Evolutionary conservation across 2,113 vertebrate species (phyloP).

Genomic region (Ardeotis arabs): DNA sequence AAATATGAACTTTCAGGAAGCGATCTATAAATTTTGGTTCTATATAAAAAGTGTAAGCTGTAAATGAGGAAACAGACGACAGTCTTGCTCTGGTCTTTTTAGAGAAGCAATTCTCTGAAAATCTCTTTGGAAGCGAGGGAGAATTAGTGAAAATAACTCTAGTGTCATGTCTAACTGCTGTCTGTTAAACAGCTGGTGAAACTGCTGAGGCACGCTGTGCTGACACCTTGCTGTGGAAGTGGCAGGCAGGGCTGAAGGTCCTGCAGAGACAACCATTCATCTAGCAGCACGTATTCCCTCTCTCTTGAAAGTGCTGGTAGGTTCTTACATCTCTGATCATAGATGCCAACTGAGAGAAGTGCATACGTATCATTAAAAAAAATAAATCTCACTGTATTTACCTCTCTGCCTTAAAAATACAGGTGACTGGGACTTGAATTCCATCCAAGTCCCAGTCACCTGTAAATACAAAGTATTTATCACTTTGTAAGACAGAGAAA

Average conservation of each 20-base stretch:
- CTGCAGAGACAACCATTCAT: not conserved
- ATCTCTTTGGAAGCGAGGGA: not conserved
- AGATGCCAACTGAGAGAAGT: not conserved
- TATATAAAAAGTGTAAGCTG: not conserved
- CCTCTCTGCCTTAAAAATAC: not conserved
- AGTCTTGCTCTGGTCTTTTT: not conserved
- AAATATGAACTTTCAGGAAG: not conserved
- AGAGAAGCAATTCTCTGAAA: not conserved
- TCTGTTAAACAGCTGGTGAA: slow-evolving; percentile 35
- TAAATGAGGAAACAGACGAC: not conserved
- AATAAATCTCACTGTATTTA: not conserved
- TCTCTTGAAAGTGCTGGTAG: not conserved
- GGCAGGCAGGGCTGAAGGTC: not conserved
- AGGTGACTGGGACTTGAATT: not conserved
- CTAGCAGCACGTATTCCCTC: not conserved
- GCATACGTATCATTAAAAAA: not conserved
- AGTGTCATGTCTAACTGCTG: not conserved
- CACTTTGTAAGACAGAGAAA: not conserved
- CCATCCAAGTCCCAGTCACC: not conserved
- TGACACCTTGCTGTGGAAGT: slow-evolving; percentile 18
- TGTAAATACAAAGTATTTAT: not conserved
- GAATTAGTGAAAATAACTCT: slow-evolving; percentile 13
- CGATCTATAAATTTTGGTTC: not conserved
- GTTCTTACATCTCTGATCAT: not conserved
- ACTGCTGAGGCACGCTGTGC: slow-evolving; percentile 31